phyloP scores from a whole-genome alignment of 2,888 invertebrate species.

The Erannis defoliaria region DNA sequence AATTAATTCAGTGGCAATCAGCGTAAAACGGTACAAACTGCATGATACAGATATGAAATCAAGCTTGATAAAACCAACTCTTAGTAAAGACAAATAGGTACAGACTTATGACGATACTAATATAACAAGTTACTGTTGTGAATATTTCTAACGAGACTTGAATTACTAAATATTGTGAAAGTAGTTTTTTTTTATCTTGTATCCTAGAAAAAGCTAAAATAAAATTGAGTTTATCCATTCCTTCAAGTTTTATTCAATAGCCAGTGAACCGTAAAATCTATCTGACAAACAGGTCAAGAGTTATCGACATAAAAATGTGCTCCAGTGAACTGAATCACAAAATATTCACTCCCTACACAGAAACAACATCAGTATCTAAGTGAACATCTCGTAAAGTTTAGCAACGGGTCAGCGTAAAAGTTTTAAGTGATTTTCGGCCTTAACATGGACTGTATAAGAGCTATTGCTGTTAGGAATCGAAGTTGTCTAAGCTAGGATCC shows the following conservation, averaged over 20 bases:
- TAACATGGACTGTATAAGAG: constrained; percentile 34
- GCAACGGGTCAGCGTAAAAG: constrained; percentile 28
- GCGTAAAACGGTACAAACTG: no score
- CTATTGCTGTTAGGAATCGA: constrained; percentile 39
- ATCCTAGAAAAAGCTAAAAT: neutral
- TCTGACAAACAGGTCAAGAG: constrained; percentile 28
- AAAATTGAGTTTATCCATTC: constrained; percentile 4
- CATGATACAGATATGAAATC: no score
- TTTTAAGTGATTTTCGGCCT: constrained; percentile 38
- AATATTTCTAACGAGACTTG: no score
- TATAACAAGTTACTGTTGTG: no score
- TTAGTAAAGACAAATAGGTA: no score
- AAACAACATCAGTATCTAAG: constrained; percentile 3
- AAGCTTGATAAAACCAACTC: no score
- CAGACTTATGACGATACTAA: no score
- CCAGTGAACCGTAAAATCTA: constrained; percentile 13
- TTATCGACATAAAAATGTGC: constrained; percentile 17
- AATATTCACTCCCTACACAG: constrained; percentile 26
- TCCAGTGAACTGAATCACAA: constrained; percentile 30
- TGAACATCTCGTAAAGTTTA: constrained; percentile 11
- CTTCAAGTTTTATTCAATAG: neutral
- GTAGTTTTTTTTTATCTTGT: neutral
- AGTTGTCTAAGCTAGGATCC: constrained; percentile 50
- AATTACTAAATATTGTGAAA: no score
- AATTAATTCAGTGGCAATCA: no score